These are phyloP conservation scores for Pangasianodon gigas DNA, from an alignment of 2,113 vertebrate species.

Conservation along the genomic window DNA sequence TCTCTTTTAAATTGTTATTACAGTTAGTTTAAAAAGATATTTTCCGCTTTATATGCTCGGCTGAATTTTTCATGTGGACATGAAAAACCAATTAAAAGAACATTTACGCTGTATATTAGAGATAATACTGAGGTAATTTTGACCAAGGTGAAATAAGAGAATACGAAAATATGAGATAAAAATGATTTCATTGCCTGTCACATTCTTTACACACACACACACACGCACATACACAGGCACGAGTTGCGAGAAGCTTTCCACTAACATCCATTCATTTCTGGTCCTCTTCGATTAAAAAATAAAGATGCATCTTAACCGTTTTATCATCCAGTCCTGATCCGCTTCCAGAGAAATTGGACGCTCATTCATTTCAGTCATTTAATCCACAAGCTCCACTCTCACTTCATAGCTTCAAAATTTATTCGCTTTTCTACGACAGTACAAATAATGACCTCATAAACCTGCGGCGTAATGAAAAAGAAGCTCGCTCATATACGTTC, in stretches of 20 bases:
- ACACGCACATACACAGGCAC: background rate
- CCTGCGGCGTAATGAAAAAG: slow-evolving; percentile 23
- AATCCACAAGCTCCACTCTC: background rate
- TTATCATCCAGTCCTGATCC: background rate
- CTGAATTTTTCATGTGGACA: background rate
- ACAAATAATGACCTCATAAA: slow-evolving; percentile 33
- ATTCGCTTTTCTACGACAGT: slow-evolving; percentile 18
- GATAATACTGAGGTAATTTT: background rate
- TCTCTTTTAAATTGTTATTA: background rate
- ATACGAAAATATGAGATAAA: too few relatives aligned
- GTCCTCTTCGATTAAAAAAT: background rate
- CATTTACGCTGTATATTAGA: background rate
- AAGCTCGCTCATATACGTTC: slow-evolving; percentile 11
- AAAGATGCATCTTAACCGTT: background rate
- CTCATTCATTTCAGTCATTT: slow-evolving; percentile 29
- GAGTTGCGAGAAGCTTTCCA: background rate
- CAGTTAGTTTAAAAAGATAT: background rate
- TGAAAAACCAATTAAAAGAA: background rate
- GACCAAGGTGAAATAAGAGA: background rate
- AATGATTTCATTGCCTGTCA: background rate
- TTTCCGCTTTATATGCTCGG: background rate
- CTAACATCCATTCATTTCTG: slow-evolving; percentile 4
- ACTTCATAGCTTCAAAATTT: slow-evolving; percentile 5
- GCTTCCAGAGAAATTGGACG: background rate
- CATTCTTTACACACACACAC: background rate